Evolutionary conservation across 2,888 invertebrate species (phyloP), one percentile per base, ranked within the genome.

Genomic region (Deroplatys truncata): DNA sequence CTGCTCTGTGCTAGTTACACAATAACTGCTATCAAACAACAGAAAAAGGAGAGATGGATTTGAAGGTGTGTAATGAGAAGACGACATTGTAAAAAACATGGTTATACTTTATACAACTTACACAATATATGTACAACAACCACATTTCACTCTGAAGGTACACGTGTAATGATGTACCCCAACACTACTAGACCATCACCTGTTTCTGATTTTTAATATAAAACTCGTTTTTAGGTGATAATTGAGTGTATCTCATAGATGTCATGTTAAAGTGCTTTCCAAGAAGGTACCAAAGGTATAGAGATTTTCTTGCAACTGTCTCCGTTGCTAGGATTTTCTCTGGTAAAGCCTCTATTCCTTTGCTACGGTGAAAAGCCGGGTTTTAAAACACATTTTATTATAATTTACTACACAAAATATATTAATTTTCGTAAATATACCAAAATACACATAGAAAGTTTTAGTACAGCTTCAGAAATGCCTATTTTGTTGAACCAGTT

Each of bases 61-160:
- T 72, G 56, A 20, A 4, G 25, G 25, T 72, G 7, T 20, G 5
- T 9, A 72, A 72, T 72, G 20, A 72, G 56, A 72, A 72, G 56
- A 72, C 56, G 3, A 1, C 1, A 1, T 72, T 43, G 43, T 85
- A 90, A 89, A 90, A 90, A 90, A 90, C 89, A 85, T 85, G 87
- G 89, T 89, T 88, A 90, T 88, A 90, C 89, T 90, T 90, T 90
- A 90, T 89, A 90, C 90, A 90, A 90, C 90, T 89, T 89, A 88
- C 89, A 90, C 89, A 90, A 90, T 88, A 90, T 90, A 90, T 90
- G 85, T 90, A 90, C 90, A 90, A 89, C 89, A 89, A 85, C 84
- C 86, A 85, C 28, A 84, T 56, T 88, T 90, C 86, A 88, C 82
- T 72, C 84, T 43, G 29, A 82, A 90, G 83, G 31, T 43, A 88